Evolutionary conservation across 2,888 invertebrate genomes (phyloP).

Genomic region (Cataglyphis livida): DNA sequence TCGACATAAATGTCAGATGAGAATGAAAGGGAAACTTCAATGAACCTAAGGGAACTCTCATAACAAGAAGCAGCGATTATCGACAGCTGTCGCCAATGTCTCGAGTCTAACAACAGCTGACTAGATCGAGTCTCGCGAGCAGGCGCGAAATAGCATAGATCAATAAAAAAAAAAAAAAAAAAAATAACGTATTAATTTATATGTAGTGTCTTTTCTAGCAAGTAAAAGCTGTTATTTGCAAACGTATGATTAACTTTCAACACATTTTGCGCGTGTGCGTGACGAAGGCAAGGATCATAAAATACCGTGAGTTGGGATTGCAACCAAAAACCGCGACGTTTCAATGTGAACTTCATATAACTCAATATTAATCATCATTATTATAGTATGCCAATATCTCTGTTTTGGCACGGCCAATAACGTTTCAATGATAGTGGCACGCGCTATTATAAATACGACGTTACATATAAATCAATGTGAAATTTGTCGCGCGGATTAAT

Average conservation of each 20-base stretch:
- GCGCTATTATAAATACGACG: slow-evolving; percentile 27
- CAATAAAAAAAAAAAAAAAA: not conserved
- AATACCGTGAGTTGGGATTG: not conserved
- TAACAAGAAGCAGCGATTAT: slow-evolving; percentile 67
- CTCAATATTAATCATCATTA: slow-evolving; percentile 50
- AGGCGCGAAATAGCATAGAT: slow-evolving; percentile 11
- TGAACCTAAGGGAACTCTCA: slow-evolving; percentile 28
- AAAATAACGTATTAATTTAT: slow-evolving; percentile 1
- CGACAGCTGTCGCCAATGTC: slow-evolving; percentile 69
- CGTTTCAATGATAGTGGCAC: slow-evolving; percentile 25
- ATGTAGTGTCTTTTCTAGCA: not conserved
- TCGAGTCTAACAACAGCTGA: slow-evolving; percentile 34
- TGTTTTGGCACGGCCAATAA: slow-evolving; percentile 18
- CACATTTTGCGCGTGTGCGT: not conserved
- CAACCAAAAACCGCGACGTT: slow-evolving; percentile 2
- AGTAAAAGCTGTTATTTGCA: not conserved
- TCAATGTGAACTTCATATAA: slow-evolving; percentile 30
- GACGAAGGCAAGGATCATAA: not conserved
- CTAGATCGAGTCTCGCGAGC: slow-evolving; percentile 44
- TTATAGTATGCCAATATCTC: slow-evolving; percentile 23
- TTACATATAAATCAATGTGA: slow-evolving; percentile 14
- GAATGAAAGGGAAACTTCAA: slow-evolving; percentile 35
- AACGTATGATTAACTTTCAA: not conserved
- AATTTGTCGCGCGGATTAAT: slow-evolving; percentile 52
- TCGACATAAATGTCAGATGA: slow-evolving; percentile 38